Evolutionary conservation across 2,113 vertebrate species (phyloP).

Genomic region (Eurypyga helias): DNA sequence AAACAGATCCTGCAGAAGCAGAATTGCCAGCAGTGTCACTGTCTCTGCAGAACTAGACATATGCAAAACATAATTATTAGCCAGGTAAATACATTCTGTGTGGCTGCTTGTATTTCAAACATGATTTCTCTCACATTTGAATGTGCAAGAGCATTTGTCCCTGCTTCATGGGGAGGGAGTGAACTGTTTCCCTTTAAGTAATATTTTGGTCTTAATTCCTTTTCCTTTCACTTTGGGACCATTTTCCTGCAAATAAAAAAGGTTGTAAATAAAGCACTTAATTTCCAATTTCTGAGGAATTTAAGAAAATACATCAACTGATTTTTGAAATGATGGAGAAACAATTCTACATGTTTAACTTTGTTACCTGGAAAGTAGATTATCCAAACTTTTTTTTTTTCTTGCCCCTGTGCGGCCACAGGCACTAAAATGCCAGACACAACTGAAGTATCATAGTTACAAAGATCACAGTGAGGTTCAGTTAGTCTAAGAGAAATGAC

Average conservation of each 20-base stretch:
- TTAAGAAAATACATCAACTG: neutral
- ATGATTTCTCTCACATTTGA: neutral
- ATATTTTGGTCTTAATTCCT: neutral
- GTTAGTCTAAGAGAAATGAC: neutral
- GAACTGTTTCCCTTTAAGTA: neutral
- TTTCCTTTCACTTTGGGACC: neutral
- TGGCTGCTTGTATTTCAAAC: neutral
- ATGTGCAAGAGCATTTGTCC: neutral
- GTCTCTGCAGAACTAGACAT: neutral
- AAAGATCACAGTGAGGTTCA: neutral
- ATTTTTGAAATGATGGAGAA: neutral
- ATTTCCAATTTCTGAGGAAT: neutral
- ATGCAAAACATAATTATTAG: constrained; percentile 2
- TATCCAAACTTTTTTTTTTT: neutral
- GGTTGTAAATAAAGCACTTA: neutral
- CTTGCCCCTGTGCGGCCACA: neutral
- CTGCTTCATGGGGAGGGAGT: neutral
- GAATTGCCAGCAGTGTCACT: neutral
- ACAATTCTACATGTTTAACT: neutral
- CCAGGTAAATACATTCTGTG: neutral
- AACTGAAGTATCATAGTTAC: neutral
- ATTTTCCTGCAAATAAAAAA: neutral
- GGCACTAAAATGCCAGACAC: neutral
- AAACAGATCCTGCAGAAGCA: neutral
- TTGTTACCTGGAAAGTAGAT: neutral